Evolutionary conservation across 2,888 invertebrate genomes (phyloP).

Genomic region (Caenorhabditis imperialis): DNA sequence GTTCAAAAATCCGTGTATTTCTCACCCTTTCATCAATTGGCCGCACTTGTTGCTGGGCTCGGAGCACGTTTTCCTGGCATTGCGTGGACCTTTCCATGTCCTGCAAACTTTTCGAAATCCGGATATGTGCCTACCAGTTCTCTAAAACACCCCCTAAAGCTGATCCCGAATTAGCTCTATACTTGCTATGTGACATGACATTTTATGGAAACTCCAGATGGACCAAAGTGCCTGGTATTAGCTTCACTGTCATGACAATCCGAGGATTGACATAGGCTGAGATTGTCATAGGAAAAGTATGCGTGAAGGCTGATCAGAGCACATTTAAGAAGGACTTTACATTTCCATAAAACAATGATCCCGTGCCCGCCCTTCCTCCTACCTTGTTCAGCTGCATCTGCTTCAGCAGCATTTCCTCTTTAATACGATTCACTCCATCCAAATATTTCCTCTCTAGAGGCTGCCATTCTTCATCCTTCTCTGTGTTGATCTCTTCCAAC

Average conservation of each 20-base stretch:
- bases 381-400: slow-evolving; percentile 35
- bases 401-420: slow-evolving; percentile 39
- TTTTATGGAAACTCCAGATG: not conserved
- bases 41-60: slow-evolving; percentile 42
- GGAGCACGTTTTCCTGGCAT: slow-evolving; percentile 31
- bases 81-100: slow-evolving; percentile 33
- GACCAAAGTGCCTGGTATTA: not conserved
- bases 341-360: too few relatives aligned
- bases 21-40: slow-evolving; percentile 60
- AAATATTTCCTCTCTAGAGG: slow-evolving; percentile 46
- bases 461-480: slow-evolving; percentile 57
- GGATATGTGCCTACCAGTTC: not conserved
- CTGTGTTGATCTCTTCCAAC: slow-evolving; percentile 36
- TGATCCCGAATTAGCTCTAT: slow-evolving; percentile 4
- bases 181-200: not conserved
- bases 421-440: slow-evolving; percentile 37
- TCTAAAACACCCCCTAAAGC: slow-evolving; percentile 6
- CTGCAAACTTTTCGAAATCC: slow-evolving; percentile 28
- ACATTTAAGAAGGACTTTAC: too few relatives aligned
- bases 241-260: slow-evolving; percentile 1
- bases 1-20: not conserved
- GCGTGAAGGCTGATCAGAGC: too few relatives aligned
- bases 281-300: too few relatives aligned
- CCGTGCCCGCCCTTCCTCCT: slow-evolving; percentile 4
- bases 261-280: slow-evolving; percentile 12